Conservation (phyloP, 2,888 invertebrate genomes). For the Ochropleura leucogaster region DNA sequence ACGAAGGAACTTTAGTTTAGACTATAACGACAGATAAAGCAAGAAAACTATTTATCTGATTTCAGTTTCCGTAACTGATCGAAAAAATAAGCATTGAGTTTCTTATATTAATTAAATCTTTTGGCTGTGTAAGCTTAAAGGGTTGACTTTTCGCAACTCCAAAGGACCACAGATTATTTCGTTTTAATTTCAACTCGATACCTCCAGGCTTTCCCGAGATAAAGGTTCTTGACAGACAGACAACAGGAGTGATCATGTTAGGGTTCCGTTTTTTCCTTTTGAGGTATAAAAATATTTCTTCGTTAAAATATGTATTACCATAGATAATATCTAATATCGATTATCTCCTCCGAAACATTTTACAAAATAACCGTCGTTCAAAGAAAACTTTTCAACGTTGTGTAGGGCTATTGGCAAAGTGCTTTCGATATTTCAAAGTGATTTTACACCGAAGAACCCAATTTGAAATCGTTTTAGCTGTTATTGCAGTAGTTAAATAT, state of each 20-base stretch:
- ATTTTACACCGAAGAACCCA: slow-evolving; percentile 43
- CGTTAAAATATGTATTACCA: no score
- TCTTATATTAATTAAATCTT: no score
- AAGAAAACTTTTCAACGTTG: slow-evolving; percentile 7
- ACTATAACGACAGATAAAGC: not conserved
- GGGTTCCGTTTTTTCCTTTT: no score
- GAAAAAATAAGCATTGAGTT: not conserved
- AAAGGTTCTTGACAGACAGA: no score
- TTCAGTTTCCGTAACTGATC: not conserved
- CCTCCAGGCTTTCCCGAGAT: no score
- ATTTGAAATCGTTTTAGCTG: slow-evolving; percentile 64
- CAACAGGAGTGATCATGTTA: no score
- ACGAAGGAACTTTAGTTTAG: not conserved
- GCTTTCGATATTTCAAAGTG: slow-evolving; percentile 56
- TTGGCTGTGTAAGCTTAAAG: no score
- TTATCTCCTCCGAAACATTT: not conserved
- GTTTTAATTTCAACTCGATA: no score
- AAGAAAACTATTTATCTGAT: not conserved
- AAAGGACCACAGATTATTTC: no score
- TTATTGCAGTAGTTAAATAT: slow-evolving; percentile 61
- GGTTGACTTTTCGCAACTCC: no score
- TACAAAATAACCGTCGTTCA: slow-evolving; percentile 4
- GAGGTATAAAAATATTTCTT: no score
- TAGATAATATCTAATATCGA: not conserved
- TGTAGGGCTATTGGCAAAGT: slow-evolving; percentile 15